Percentiles rank a stretch among this genome's conserved stretches.
Evolutionary conservation across 2,797 vertebrate species (phyloP).

Genomic region (Pseudotriccus pelzelni): DNA sequence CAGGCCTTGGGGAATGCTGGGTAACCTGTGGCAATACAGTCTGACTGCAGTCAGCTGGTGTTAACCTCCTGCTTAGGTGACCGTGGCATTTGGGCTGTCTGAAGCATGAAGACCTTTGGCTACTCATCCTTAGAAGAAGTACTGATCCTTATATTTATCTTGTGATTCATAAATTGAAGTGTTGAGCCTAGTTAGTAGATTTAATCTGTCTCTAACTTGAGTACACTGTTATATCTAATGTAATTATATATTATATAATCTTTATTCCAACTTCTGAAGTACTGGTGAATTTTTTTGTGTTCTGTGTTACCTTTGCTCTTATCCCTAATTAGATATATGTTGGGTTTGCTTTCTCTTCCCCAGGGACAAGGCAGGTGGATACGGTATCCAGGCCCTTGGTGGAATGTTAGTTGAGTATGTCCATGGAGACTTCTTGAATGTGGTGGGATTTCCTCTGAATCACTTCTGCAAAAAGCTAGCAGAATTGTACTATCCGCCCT

Average conservation of each 20-base stretch:
- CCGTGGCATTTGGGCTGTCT: background rate
- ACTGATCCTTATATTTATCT: background rate
- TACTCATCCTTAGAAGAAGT: background rate
- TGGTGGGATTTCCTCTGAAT: slow-evolving; percentile 95
- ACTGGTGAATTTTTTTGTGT: background rate
- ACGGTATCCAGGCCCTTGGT: slow-evolving; percentile 93
- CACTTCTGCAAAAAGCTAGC: slow-evolving; percentile 90
- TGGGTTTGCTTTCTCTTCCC: background rate
- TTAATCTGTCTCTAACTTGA: background rate
- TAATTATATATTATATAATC: background rate
- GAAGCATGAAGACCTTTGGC: background rate
- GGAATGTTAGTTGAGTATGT: slow-evolving; percentile 94
- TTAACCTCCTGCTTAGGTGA: background rate
- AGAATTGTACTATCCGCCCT: slow-evolving; percentile 70
- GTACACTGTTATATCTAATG: background rate
- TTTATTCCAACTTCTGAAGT: background rate
- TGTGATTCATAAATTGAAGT: background rate
- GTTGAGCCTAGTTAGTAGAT: background rate
- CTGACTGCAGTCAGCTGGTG: background rate
- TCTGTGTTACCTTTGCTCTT: background rate
- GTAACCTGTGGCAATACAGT: background rate
- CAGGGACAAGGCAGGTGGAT: slow-evolving; percentile 98
- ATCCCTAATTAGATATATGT: background rate
- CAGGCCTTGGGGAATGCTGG: background rate
- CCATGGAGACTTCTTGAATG: slow-evolving; percentile 92